A percentile compares a stretch with the other conserved stretches of the same genome.
Evolutionary conservation across 37 sponge, comb jelly and placozoan species (phyloP).

Genomic region (Aplysina aerophoba): DNA sequence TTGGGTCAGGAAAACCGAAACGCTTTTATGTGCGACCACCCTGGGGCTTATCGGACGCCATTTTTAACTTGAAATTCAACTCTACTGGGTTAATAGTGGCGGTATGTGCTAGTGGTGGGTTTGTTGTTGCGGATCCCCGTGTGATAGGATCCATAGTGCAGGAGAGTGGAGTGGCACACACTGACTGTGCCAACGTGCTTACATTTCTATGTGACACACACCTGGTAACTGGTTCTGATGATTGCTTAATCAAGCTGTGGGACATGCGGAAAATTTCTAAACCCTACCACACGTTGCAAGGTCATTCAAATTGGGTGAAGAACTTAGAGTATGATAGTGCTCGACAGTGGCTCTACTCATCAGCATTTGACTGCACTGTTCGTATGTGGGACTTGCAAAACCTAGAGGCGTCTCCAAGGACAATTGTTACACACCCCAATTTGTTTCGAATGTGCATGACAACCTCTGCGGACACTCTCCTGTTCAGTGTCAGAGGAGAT

Average conservation of each 20-base stretch:
- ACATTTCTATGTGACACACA: neutral
- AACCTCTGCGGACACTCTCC: neutral
- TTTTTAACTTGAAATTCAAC: conserved; percentile 18
- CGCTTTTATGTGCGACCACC: neutral
- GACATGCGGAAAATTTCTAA: neutral
- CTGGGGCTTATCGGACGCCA: neutral
- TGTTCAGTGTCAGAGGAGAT: conserved; percentile 7
- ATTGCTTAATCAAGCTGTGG: conserved; percentile 10
- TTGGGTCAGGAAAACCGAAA: neutral
- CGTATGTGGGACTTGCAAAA: conserved; percentile 5
- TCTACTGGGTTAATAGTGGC: neutral
- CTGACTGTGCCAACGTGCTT: conserved; percentile 20
- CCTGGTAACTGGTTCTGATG: conserved; percentile 26
- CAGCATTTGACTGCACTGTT: conserved; percentile 18
- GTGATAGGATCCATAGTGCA: neutral
- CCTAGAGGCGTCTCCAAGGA: neutral
- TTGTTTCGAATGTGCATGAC: conserved; percentile 20
- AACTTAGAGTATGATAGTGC: conserved; percentile 1
- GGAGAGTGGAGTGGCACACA: neutral
- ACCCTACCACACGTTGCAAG: neutral
- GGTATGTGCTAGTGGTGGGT: conserved; percentile 23
- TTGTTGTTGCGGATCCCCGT: conserved; percentile 9
- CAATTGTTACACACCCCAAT: neutral
- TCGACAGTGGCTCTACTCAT: neutral
- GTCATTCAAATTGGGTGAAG: conserved; percentile 30